Evolutionary conservation across 2,888 invertebrate genomes (phyloP).

Genomic region (Parnassius orleans): DNA sequence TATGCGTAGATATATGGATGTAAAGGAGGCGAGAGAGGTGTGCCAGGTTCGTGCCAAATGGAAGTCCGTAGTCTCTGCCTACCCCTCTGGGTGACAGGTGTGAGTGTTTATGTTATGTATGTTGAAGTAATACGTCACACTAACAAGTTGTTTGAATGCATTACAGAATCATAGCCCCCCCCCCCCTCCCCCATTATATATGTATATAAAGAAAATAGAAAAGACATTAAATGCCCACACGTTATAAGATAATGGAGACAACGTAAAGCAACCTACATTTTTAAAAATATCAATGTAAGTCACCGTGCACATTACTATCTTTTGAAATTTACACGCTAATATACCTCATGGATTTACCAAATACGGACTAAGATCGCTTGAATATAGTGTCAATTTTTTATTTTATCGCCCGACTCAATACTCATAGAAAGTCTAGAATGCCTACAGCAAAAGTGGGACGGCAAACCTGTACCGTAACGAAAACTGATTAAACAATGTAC

Average conservation of each 20-base stretch:
- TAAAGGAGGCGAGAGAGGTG: no score
- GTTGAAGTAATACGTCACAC: no score
- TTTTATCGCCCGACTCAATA: constrained; percentile 9
- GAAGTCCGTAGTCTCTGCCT: no score
- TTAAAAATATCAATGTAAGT: constrained; percentile 8
- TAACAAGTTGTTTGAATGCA: no score
- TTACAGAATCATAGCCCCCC: no score
- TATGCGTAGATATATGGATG: no score
- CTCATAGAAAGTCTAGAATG: constrained; percentile 23
- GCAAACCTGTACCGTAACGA: constrained; percentile 16
- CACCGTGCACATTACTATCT: constrained; percentile 9
- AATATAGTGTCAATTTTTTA: constrained; percentile 1
- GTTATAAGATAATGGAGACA: constrained; percentile 2
- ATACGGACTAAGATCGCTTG: constrained; percentile 16
- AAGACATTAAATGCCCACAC: neutral
- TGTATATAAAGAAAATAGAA: neutral
- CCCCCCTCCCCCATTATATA: no score
- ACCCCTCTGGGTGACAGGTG: no score
- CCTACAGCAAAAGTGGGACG: constrained; percentile 14
- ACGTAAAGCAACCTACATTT: constrained; percentile 14
- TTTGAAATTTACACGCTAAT: constrained; percentile 1
- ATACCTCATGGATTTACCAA: neutral
- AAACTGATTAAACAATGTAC: constrained; percentile 14
- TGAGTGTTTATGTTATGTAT: no score
- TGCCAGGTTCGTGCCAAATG: no score